Evolutionary conservation across 2,888 invertebrate genomes (phyloP), one percentile per base, ranked within the genome.

Genomic region (Strigamia transsilvanica): DNA sequence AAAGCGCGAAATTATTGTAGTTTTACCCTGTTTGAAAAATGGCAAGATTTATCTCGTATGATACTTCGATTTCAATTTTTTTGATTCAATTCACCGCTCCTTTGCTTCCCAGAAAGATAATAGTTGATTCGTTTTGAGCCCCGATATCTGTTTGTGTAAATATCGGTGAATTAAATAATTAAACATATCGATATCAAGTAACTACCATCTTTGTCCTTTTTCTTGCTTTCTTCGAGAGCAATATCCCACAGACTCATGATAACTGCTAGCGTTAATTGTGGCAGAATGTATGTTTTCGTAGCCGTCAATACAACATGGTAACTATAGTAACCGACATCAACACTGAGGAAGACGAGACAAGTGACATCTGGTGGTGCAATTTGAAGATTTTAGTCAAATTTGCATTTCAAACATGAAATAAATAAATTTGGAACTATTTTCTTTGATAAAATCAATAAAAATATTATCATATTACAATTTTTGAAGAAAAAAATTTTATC

Each of bases 1-100:
- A 88, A 95, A 94, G 84, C 91, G 90, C 86, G 93, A 90, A n/a
- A 95, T 90, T 80, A 94, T 90, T 15, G 93, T 93, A 0, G 95
- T 89, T 85, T 90, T 90, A 5, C 90, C 90, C 86, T 85, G 80
- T 27, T 66, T 18, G 12, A 81, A 32, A 38, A 18, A 82, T 38
- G 51, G 32, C 38, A 38, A 10, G 6, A 6, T 38, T 38, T 38
- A 38, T 38, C 0, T 27, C 9, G 51, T 41, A n/a, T n/a, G 41
- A 15, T 61, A 80, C 2, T 79, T 34, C 66, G 42, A 38, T 79
- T 32, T 34, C 5, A 79, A 38, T 41, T 38, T 42, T 42, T 23
- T 10, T 61, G 1, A 23, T 38, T 81, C 73, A 61, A 82, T 82
- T 91, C 88, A 93, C 93, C 85, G 91, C 91, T 84, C 90, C 89